phyloP scores from a whole-genome alignment of 2,797 vertebrate species.

The Lagodon rhomboides region DNA sequence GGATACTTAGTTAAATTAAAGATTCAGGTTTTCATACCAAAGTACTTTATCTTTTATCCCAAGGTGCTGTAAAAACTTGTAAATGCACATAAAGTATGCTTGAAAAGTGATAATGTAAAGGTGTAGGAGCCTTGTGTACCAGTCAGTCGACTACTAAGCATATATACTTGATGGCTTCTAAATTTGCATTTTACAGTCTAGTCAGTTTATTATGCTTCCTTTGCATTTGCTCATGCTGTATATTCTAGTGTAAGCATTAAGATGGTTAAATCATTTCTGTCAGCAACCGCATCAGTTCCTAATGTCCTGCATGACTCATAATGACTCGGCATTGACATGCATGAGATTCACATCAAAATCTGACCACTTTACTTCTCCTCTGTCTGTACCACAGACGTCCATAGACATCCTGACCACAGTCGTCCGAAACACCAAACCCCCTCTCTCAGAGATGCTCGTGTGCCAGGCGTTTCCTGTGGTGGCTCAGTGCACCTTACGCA shows the following conservation, averaged over 20 bases:
- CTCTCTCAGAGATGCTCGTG: slow-evolving; percentile 95
- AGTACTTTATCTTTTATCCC: too few species aligned
- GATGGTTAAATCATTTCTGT: background rate
- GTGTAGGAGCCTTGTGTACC: too few species aligned
- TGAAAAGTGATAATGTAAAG: too few species aligned
- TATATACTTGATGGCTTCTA: too few species aligned
- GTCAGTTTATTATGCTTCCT: background rate
- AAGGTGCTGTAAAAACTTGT: too few species aligned
- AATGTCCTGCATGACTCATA: background rate
- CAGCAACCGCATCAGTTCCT: background rate
- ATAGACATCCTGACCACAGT: slow-evolving; percentile 98
- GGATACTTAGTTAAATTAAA: too few species aligned
- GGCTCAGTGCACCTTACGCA: slow-evolving; percentile 96
- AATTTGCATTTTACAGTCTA: too few species aligned
- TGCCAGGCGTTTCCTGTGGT: slow-evolving; percentile 98
- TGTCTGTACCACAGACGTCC: slow-evolving; percentile 87
- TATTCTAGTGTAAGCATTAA: background rate
- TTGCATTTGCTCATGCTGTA: background rate
- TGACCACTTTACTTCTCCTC: background rate
- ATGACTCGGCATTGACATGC: background rate
- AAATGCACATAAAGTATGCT: too few species aligned
- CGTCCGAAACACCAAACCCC: slow-evolving; percentile 95
- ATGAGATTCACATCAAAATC: background rate
- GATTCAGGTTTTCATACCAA: too few species aligned
- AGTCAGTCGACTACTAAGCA: too few species aligned